Evolutionary conservation across 2,888 invertebrate species (phyloP), one percentile per base, ranked within the genome.

Genomic region (Dusona sp.): DNA sequence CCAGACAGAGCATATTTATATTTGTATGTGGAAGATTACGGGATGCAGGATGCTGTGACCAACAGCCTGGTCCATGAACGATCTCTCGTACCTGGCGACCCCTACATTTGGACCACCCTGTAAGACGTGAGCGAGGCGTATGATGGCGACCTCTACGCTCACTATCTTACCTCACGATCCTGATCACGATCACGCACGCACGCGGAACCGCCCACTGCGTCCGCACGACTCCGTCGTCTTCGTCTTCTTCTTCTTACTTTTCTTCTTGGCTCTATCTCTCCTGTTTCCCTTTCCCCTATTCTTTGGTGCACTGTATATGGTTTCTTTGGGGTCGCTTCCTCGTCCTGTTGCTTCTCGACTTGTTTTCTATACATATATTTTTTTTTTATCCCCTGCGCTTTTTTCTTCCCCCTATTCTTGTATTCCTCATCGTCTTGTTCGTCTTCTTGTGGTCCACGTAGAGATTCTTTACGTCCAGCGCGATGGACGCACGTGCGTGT

Each of bases 151-250:
- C 90, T 88, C 89, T 80, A 70, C 79, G 78, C 70, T 82, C 68
- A 89, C 89, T 91, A 92, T 92, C 92, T 91, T 88, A 89, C 90
- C 90, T 92, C 92, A 88, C 90, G 90, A 92, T 92, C 92, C 91
- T 91, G 92, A 92, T 92, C 92, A 91, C 91, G 91, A 92, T 92
- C 92, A 91, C 91, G 92, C 92, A 92, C 91, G 92, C 92, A 92
- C 91, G 91, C 89, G 89, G 91, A 91, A 92, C 92, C 92, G 92
- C 92, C 91, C 91, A 92, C 92, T 91, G 90, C 89, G 91, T 90
- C 89, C 89, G 87, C 86, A 88, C 89, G 87, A 89, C 87, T 89
- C 87, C 79, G 83, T 83, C 83, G 61, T 84, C 84, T 74, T 64
- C 78, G 51, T 67, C 65, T 79, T 61, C 81, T 80, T 42, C 79